Evolutionary conservation across 2,797 vertebrate species (phyloP).

Genomic region (Phoxinus dragarum): DNA sequence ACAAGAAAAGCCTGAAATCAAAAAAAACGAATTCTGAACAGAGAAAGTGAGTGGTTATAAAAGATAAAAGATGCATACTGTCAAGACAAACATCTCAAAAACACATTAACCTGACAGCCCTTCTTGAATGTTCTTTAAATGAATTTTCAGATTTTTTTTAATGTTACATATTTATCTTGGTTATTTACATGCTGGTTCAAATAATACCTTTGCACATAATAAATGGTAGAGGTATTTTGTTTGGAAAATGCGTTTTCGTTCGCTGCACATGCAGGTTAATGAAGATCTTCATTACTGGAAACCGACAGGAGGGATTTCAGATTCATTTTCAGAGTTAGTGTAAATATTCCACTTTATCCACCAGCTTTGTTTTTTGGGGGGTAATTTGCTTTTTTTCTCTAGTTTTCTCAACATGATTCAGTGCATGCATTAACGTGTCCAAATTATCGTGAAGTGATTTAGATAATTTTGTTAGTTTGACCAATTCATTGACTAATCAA

Average conservation of each 20-base stretch:
- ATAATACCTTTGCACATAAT: neutral
- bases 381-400: too few relatives aligned
- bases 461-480: too few relatives aligned
- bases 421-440: too few relatives aligned
- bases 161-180: too few relatives aligned
- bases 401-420: too few relatives aligned
- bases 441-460: too few relatives aligned
- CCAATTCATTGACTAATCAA: too few relatives aligned
- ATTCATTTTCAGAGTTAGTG: neutral
- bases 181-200: too few relatives aligned
- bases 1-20: neutral
- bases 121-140: neutral
- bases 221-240: neutral
- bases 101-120: too few relatives aligned
- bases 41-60: neutral
- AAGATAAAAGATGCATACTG: neutral
- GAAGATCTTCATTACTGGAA: neutral
- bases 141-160: too few relatives aligned
- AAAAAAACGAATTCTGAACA: neutral
- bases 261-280: neutral
- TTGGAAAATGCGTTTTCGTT: neutral
- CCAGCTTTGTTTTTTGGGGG: too few relatives aligned
- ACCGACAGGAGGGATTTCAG: neutral
- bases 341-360: too few relatives aligned
- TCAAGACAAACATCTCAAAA: neutral